Evolutionary conservation across 2,888 invertebrate genomes (phyloP), one percentile per base, ranked within the genome.

Genomic region (Trachelus tabidus): DNA sequence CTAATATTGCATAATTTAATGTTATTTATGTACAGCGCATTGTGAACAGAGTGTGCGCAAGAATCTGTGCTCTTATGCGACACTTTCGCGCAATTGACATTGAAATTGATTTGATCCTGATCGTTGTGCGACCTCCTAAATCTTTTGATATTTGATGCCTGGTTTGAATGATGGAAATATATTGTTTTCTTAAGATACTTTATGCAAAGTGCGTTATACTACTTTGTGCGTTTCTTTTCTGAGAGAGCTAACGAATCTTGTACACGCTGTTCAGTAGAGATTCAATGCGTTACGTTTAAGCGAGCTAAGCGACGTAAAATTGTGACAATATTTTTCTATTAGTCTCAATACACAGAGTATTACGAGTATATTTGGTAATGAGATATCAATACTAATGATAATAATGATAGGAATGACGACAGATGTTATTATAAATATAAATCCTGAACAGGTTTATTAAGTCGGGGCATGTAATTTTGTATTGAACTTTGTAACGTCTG

Each of bases 401-500:
- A 81, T 81, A 79, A 82, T 81, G 79, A 81, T 83, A 82, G 85
- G 83, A 85, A 83, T 80, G 80, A 82, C 81, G 82, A 85, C 82
- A 87, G 82, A 86, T 84, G 82, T 84, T 85, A 84, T 84, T 84
- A 85, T 85, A 88, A 84, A 87, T 86, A 56, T 76, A 84, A 75
- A 82, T 87, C 88, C 85, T 85, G 86, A 85, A 82, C 79, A 81
- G 81, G 76, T 80, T 81, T 83, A 82, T 82, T 83, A 85, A 77
- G 83, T 84, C 82, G 82, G 83, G 86, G 82, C 82, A 86, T 89
- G 88, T 90, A 90, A 89, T 89, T 89, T 90, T 90, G 84, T 90
- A 90, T 86, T 82, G 80, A 83, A 79, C 86, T 90, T 89, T 89
- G 89, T 90, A 90, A 89, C 81, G 88, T 83, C 83, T 90, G 90